These are phyloP conservation scores for Peucedramus taeniatus DNA, from an alignment of 2,113 vertebrate genomes.

Conservation along the genomic window DNA sequence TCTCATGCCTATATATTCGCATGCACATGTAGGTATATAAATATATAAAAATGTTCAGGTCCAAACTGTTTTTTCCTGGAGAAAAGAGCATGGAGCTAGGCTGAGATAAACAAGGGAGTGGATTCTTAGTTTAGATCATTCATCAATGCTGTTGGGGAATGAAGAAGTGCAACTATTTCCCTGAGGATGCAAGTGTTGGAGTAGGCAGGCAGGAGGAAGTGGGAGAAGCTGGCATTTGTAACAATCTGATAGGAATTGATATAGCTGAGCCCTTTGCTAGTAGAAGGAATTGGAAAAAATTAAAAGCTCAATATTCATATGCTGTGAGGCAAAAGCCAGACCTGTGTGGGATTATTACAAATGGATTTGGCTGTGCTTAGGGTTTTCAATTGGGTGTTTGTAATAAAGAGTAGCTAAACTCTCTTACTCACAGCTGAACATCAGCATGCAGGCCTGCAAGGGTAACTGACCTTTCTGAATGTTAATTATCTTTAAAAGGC, in stretches of 20 bases:
- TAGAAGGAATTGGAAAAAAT: not conserved
- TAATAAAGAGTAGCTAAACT: not conserved
- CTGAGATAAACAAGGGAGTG: not conserved
- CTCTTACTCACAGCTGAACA: not conserved
- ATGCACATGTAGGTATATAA: not conserved
- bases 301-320: not conserved
- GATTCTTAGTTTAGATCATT: not conserved
- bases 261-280: not conserved
- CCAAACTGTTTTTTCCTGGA: not conserved
- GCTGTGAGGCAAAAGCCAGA: not conserved
- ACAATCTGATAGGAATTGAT: not conserved
- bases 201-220: not conserved
- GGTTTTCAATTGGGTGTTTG: not conserved
- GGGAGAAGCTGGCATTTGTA: not conserved
- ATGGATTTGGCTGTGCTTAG: not conserved
- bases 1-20: not conserved
- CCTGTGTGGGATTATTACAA: conserved; percentile 3
- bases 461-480: conserved; percentile 60
- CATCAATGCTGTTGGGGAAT: not conserved
- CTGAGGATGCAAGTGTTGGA: not conserved
- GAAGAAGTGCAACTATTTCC: not conserved
- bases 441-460: conserved; percentile 56
- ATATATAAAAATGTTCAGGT: not conserved
- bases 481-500: conserved; percentile 65
- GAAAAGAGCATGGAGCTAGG: not conserved